These are phyloP conservation scores for Macrotrachela quadricornifera DNA, from an alignment of 1,140 invertebrate genomes.

Conservation along the genomic window DNA sequence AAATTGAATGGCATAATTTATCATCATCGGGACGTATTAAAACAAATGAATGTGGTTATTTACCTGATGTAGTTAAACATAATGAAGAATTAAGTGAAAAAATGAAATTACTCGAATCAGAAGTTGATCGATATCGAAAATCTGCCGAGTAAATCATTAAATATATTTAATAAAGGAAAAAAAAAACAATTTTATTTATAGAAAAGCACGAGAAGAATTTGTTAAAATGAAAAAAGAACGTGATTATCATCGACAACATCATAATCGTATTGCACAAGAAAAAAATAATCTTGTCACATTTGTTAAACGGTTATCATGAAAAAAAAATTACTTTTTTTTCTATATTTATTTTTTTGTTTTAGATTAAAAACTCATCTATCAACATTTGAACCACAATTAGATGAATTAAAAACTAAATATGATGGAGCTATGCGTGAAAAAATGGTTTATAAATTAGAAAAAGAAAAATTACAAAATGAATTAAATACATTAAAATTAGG, in stretches of 20 bases:
- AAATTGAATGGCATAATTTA: constrained; percentile 26
- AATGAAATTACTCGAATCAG: constrained; percentile 22
- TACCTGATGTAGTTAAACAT: constrained; percentile 26
- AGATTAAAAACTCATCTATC: constrained; percentile 1
- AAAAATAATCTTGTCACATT: constrained; percentile 28
- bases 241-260: constrained; percentile 31
- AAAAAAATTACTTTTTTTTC: too few relatives aligned
- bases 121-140: constrained; percentile 22
- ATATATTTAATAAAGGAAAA: background rate
- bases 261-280: constrained; percentile 29
- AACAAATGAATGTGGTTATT: constrained; percentile 19
- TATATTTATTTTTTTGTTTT: constrained; percentile 1
- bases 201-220: constrained; percentile 29
- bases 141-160: constrained; percentile 21
- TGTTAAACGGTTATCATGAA: constrained; percentile 19
- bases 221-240: constrained; percentile 28
- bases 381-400: constrained; percentile 2
- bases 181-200: constrained; percentile 9
- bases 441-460: background rate
- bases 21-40: constrained; percentile 13
- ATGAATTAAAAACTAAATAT: constrained; percentile 6
- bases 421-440: background rate
- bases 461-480: constrained; percentile 1
- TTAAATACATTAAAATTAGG: background rate
- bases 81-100: constrained; percentile 26